Evolutionary conservation across 2,888 invertebrate species (phyloP).

Genomic region (Deilephila porcellus): DNA sequence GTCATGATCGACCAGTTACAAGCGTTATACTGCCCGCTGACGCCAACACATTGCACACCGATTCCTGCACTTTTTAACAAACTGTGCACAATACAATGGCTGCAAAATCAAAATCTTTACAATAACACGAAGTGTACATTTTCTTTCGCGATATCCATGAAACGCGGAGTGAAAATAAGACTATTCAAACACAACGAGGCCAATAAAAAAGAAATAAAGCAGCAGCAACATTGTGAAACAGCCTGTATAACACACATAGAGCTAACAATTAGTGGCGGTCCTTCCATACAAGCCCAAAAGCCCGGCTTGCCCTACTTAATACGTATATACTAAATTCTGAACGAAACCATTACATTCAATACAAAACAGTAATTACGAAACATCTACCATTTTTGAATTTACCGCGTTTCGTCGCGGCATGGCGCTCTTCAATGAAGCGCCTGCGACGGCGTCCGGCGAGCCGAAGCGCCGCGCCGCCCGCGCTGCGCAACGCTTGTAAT

Average conservation of each 20-base stretch:
- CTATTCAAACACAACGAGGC: not conserved
- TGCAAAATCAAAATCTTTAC: not conserved
- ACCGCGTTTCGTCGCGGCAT: too few relatives aligned
- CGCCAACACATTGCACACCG: not conserved
- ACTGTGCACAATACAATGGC: not conserved
- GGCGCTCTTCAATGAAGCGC: too few relatives aligned
- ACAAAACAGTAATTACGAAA: too few relatives aligned
- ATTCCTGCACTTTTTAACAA: not conserved
- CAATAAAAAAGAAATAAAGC: conserved; percentile 14
- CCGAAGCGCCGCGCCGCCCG: too few relatives aligned
- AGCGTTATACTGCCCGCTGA: conserved; percentile 36
- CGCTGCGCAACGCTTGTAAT: too few relatives aligned
- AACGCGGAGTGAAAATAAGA: not conserved
- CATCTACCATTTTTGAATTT: too few relatives aligned
- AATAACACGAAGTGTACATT: not conserved
- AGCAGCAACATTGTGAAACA: not conserved
- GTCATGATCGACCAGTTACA: conserved; percentile 39
- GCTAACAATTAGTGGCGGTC: too few relatives aligned
- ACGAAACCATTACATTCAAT: too few relatives aligned
- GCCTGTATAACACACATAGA: not conserved
- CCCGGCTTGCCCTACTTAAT: too few relatives aligned
- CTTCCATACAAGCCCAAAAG: too few relatives aligned
- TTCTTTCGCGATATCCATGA: conserved; percentile 11
- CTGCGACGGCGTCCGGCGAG: too few relatives aligned
- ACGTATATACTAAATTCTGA: too few relatives aligned